A percentile compares a stretch with the other conserved stretches of the same genome.
These are phyloP conservation scores for Rhamphomyia laevipes DNA, from an alignment of 2,888 invertebrate species.

Conservation along the genomic window DNA sequence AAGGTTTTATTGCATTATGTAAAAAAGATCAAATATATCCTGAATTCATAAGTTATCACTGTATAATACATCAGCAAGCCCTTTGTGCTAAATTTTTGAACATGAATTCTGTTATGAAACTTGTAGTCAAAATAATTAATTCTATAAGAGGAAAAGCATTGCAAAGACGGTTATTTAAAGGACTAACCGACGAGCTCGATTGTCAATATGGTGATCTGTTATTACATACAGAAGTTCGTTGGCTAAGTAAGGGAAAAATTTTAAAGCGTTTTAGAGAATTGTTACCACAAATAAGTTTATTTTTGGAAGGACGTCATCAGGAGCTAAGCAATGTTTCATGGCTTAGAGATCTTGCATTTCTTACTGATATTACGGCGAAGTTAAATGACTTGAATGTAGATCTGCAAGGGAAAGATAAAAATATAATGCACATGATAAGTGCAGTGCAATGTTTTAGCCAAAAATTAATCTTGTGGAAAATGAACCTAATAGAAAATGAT, in stretches of 20 bases:
- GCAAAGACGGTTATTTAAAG: too few relatives aligned
- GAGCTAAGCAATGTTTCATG: neutral
- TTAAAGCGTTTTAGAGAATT: neutral
- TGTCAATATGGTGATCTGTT: neutral
- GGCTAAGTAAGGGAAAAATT: conserved; percentile 1
- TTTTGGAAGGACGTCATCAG: neutral
- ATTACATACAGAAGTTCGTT: conserved; percentile 3
- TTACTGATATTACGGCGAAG: conserved; percentile 1
- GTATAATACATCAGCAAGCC: neutral
- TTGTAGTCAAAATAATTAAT: too few relatives aligned
- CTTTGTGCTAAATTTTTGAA: neutral
- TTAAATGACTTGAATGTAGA: conserved; percentile 1
- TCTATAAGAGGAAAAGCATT: too few relatives aligned
- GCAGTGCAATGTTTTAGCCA: too few relatives aligned
- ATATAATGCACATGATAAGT: neutral
- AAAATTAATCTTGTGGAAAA: too few relatives aligned
- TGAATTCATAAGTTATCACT: neutral
- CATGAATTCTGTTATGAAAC: neutral
- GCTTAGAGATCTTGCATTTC: neutral
- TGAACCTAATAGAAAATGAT: too few relatives aligned
- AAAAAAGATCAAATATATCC: neutral
- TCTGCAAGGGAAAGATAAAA: conserved; percentile 1
- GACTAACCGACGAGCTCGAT: too few relatives aligned
- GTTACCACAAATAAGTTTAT: neutral
- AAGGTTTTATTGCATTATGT: conserved; percentile 3